Evolutionary conservation across 1,140 invertebrate species (phyloP).

Genomic region (Megathymus violae): DNA sequence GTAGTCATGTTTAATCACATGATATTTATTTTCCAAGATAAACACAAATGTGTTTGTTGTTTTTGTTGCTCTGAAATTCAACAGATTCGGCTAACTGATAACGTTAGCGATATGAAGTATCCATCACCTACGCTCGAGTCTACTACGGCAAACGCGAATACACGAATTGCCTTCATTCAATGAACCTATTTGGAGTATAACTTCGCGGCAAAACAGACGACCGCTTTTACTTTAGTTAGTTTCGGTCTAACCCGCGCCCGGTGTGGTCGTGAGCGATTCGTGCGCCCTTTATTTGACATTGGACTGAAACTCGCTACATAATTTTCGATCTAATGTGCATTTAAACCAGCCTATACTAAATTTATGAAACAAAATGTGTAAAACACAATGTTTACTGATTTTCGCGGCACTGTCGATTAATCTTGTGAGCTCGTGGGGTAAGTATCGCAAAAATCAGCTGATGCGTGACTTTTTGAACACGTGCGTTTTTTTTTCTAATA

Average conservation of each 20-base stretch:
- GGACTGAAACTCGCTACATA: constrained; percentile 67
- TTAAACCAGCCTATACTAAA: constrained; percentile 53
- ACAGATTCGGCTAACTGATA: constrained; percentile 43
- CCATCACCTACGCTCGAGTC: constrained; percentile 15
- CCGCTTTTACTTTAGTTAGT: constrained; percentile 61
- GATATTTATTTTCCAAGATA: constrained; percentile 49
- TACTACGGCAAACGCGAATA: constrained; percentile 46
- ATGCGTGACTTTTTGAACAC: constrained; percentile 63
- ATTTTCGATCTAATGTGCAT: constrained; percentile 66
- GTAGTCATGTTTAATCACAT: constrained; percentile 26
- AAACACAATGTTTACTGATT: constrained; percentile 61
- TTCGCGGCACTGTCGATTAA: constrained; percentile 52
- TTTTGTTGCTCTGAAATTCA: constrained; percentile 44
- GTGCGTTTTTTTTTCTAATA: constrained; percentile 66
- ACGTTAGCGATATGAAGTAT: constrained; percentile 23
- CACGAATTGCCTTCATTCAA: constrained; percentile 62
- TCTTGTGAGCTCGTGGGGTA: constrained; percentile 69
- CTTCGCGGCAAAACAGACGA: constrained; percentile 52
- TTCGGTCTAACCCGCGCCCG: constrained; percentile 65
- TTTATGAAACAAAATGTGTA: constrained; percentile 77
- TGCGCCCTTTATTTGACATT: constrained; percentile 62
- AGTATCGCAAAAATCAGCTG: constrained; percentile 75
- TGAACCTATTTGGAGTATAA: constrained; percentile 64
- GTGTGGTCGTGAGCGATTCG: constrained; percentile 54
- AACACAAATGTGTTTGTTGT: constrained; percentile 23